Conservation (phyloP, 2,888 invertebrate genomes). For the Noctua pronuba region DNA sequence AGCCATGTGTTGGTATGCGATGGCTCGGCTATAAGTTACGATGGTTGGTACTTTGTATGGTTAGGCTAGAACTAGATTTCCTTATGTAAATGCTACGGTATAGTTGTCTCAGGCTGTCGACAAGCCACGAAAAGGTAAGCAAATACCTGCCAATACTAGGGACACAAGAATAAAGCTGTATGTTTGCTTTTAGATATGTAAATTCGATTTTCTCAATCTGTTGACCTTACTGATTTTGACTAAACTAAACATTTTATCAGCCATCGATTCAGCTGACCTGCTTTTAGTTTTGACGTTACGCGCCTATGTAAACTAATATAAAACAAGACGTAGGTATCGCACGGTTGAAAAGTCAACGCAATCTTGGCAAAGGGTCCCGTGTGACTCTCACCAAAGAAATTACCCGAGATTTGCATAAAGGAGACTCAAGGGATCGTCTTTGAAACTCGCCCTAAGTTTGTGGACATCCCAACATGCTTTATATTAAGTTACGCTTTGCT, state of each 20-base stretch:
- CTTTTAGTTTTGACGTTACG: constrained; percentile 60
- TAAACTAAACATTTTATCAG: constrained; percentile 30
- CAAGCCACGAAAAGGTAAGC: not conserved
- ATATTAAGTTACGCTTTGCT: constrained; percentile 84
- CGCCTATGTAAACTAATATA: constrained; percentile 75
- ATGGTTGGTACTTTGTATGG: constrained; percentile 7
- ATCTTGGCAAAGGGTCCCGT: constrained; percentile 84
- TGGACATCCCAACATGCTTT: constrained; percentile 85
- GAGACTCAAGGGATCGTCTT: constrained; percentile 86
- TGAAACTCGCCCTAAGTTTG: constrained; percentile 86
- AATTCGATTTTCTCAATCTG: not conserved
- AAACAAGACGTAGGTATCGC: constrained; percentile 76
- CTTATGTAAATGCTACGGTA: not conserved
- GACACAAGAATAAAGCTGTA: not conserved
- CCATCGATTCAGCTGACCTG: constrained; percentile 52
- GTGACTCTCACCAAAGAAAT: constrained; percentile 87
- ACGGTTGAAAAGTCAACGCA: constrained; percentile 84
- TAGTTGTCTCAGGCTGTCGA: not conserved
- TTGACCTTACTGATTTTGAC: not conserved
- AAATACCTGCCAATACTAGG: not conserved
- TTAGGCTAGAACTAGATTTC: not conserved
- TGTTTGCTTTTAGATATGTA: not conserved
- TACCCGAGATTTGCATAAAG: constrained; percentile 89
- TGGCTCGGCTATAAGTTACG: not conserved
- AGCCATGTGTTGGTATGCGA: constrained; percentile 11